phyloP scores from a whole-genome alignment of 1,140 invertebrate species.

The Anoplophora glabripennis region DNA sequence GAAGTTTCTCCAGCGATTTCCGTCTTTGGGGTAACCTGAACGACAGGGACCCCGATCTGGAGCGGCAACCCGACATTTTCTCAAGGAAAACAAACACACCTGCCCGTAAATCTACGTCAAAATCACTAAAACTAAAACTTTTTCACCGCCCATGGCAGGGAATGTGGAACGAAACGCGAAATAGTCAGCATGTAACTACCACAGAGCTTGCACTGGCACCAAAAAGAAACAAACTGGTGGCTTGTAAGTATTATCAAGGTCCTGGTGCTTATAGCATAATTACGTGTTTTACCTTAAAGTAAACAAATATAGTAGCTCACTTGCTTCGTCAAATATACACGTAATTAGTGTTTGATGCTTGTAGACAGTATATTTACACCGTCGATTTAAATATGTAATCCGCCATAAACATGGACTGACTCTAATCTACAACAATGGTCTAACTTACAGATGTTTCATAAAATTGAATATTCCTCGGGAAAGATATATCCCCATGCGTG shows the following conservation, averaged over 20 bases:
- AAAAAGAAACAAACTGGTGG: slow-evolving; percentile 8
- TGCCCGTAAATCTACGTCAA: neutral
- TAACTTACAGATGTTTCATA: too few relatives aligned
- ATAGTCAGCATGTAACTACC: too few relatives aligned
- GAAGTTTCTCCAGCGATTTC: slow-evolving; percentile 4
- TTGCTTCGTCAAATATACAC: slow-evolving; percentile 10
- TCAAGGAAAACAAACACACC: neutral
- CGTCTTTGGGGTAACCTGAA: slow-evolving; percentile 7
- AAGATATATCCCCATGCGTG: too few relatives aligned
- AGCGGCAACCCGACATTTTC: slow-evolving; percentile 4
- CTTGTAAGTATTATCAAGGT: slow-evolving; percentile 9
- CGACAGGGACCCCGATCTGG: slow-evolving; percentile 1
- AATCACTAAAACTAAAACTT: neutral
- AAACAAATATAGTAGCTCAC: slow-evolving; percentile 14
- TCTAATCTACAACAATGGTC: too few relatives aligned
- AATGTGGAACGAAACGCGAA: too few relatives aligned
- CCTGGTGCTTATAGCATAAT: slow-evolving; percentile 17
- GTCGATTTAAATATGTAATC: too few relatives aligned
- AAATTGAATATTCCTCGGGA: too few relatives aligned
- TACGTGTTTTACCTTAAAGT: slow-evolving; percentile 11
- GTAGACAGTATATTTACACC: too few relatives aligned
- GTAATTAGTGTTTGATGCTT: too few relatives aligned
- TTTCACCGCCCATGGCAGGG: neutral
- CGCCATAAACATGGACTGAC: too few relatives aligned
- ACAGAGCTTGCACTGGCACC: slow-evolving; percentile 1